Evolutionary conservation across 92 coral and sea anemone species (phyloP), one percentile per base, ranked within the genome.

Genomic region (Isaurus tuberculatus): DNA sequence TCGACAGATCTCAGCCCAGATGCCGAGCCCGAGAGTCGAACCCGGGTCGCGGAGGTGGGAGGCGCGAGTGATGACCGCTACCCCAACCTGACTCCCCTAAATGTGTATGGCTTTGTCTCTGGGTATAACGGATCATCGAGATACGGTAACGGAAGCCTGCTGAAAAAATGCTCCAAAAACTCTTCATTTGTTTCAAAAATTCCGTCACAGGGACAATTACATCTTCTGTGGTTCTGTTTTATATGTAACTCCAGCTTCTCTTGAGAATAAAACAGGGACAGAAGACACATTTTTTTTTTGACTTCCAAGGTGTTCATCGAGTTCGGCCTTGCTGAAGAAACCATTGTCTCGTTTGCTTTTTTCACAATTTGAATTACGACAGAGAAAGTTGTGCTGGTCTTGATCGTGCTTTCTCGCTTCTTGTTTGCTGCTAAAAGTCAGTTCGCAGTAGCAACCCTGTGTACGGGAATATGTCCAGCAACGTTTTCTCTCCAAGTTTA

Each of bases 341-440:
- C 97, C 97, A 36, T 93, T 93, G 17, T 91, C 89, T 22, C 97
- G 86, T 65, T 91, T 93, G 72, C 98, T 93, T 83, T 91, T 93
- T 14, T 91, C 98, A 60, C 98, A 93, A 20, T 58, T 81, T 20
- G 63, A 28, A 75, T 93, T 93, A 17, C 66, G n/a, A 72, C 98
- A 93, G 48, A 93, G 66, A 67, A 69, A 93, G 83, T 93, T 93
- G 65, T 93, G 98, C 19, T 83, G 74, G 23, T 61, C 84, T 27
- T 92, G 88, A 53, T 93, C 98, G 66, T 93, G 98, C 19, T 22
- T 58, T 5, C 86, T 86, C 9, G 91, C 98, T 44, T 93, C 92
- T 30, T 75, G 84, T 70, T 91, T 89, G 15, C 79, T 89, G 72
- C 87, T 93, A 87, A 93, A 93, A 79, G 91, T 93, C 32, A 91